Conservation (phyloP, 2,797 vertebrate species). For the Lacerta viridis region DNA sequence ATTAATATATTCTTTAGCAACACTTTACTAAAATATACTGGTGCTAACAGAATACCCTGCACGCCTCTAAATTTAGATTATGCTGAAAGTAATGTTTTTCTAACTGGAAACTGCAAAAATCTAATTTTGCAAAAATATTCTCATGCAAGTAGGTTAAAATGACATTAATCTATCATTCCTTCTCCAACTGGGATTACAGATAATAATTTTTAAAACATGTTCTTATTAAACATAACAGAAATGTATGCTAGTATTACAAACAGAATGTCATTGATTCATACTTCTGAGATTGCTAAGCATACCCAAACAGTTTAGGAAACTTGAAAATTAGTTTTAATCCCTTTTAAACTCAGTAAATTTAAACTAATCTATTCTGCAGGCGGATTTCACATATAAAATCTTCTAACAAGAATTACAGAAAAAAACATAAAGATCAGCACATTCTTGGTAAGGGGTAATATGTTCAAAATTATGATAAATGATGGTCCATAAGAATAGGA, state of each 20-base stretch:
- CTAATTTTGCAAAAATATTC: slow-evolving; percentile 16
- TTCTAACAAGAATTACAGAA: slow-evolving; percentile 43
- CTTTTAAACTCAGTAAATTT: slow-evolving; percentile 59
- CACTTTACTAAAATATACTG: not conserved
- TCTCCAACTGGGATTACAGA: not conserved
- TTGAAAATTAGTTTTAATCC: slow-evolving; percentile 65
- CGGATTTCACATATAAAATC: slow-evolving; percentile 40
- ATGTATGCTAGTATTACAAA: slow-evolving; percentile 46
- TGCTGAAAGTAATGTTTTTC: slow-evolving; percentile 19
- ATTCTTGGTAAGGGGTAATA: slow-evolving; percentile 38
- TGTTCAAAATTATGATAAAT: slow-evolving; percentile 55
- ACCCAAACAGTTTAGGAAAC: slow-evolving; percentile 52
- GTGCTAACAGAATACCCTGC: not conserved
- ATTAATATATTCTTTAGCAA: not conserved
- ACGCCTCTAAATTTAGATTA: slow-evolving; percentile 21
- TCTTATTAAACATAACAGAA: slow-evolving; percentile 52
- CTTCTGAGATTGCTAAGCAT: slow-evolving; percentile 44
- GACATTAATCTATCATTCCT: slow-evolving; percentile 32
- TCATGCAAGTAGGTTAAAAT: slow-evolving; percentile 40
- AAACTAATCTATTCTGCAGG: slow-evolving; percentile 55
- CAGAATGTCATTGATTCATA: not conserved
- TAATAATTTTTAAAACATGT: slow-evolving; percentile 20
- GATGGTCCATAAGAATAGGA: slow-evolving; percentile 38
- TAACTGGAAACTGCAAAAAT: slow-evolving; percentile 27
- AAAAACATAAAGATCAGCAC: slow-evolving; percentile 29